Evolutionary conservation across 2,797 vertebrate genomes (phyloP).

Genomic region (Hafferia zeledoni): DNA sequence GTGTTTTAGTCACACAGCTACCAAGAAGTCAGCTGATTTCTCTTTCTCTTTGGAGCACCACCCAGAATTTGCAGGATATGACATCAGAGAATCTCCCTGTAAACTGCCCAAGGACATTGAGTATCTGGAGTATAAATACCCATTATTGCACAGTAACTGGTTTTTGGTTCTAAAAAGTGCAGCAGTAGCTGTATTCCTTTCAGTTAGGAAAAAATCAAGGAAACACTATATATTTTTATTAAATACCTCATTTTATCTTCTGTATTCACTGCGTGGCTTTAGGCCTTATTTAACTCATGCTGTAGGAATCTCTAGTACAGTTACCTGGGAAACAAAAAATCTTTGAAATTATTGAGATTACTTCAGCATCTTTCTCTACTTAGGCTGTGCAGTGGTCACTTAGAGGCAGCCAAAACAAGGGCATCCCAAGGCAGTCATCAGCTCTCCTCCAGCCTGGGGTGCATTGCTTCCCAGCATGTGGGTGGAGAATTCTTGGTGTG

Average conservation of each 20-base stretch:
- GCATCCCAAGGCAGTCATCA: neutral
- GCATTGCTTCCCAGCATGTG: neutral
- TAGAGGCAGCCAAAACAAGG: neutral
- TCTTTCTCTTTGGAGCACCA: neutral
- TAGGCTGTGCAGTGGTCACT: neutral
- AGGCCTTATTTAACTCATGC: neutral
- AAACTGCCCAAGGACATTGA: neutral
- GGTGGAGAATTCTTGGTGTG: neutral
- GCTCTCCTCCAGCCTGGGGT: neutral
- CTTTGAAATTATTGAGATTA: neutral
- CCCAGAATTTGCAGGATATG: neutral
- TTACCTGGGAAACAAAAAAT: neutral
- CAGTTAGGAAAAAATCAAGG: neutral
- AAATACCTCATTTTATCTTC: neutral
- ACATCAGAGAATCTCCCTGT: neutral
- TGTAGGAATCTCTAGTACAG: neutral
- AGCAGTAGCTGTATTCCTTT: neutral
- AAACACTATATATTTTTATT: neutral
- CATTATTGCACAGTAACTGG: neutral
- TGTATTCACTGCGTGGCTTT: neutral
- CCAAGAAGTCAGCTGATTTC: constrained; percentile 41
- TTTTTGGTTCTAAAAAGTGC: neutral
- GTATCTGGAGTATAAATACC: neutral
- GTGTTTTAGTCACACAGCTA: rapidly evolving
- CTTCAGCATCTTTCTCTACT: neutral